Evolutionary conservation across 2,888 invertebrate genomes (phyloP), one percentile per base, ranked within the genome.

Genomic region (Camptogramma bilineatum): DNA sequence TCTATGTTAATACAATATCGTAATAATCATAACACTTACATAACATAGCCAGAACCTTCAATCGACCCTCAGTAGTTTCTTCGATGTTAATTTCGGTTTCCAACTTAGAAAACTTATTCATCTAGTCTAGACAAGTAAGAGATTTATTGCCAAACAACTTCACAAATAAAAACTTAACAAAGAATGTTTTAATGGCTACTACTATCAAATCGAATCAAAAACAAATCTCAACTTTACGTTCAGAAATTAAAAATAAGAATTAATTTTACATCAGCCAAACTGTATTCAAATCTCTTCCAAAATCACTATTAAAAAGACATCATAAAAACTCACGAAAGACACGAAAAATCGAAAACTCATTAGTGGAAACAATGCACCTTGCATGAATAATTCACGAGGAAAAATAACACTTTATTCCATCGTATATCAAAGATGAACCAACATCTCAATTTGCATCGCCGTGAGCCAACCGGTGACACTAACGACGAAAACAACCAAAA

Each of bases 401-500:
- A 74, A 75, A 77, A 75, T 76, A 74, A 71, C 71, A 78, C 77
- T 83, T 84, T 81, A 84, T 83, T 83, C 81, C 78, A 69, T 80
- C 80, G 84, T 91, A 88, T 87, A 90, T 90, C 88, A 88, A 84
- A 80, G 74, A 73, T 78, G 79, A 81, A 80, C 73, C 78, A 87
- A 90, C 82, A 84, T 88, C 86, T 91, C 89, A 87, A 91, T 91
- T 91, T 90, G 89, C 91, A 89, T 90, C 81, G 85, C 87, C 83
- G 73, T 73, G 74, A 82, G 85, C 85, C 74, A 79, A 79, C 79
- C 82, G 77, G 81, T 80, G 88, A 88, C 88, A 87, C 86, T 89
- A 90, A 90, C 87, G 90, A 90, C 81, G 82, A 87, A 89, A 89
- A 90, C 86, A 88, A 86, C 87, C 74, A 83, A 87, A 77, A 87